Base-by-base conservation (phyloP, 2,888 invertebrate genomes). In the Macrosoma leucophasiata region DNA sequence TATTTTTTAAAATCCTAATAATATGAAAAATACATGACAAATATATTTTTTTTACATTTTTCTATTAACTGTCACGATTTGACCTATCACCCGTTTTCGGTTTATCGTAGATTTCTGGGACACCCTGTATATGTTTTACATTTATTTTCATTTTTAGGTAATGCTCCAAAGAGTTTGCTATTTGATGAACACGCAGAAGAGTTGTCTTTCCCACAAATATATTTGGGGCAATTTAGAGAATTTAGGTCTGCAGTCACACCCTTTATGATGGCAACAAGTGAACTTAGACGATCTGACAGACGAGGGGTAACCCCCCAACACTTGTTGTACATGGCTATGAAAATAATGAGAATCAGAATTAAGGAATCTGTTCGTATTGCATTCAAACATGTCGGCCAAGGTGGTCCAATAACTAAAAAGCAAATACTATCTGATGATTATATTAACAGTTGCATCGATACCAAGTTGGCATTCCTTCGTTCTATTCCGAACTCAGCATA, bases 301-400 rank as follows among this genome's bases (percentile, higher is more conserved):
- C 61, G 63, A n/a, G 63, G 40, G 28, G 45, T 43, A 27, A 43
- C 33, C 9, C 62, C 62, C 7, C 41, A 61, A 22, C 52, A 66
- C 21, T 30, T 64, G 9, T 44, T 46, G 20, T 49, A 56, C 37
- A 38, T 52, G 28, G 52, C 50, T 8, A 45, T 46, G 42, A 54
- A 58, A 43, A 55, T 55, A 13, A 41, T 33, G 27, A 13, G 27
- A 22, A 1, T 33, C 4, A 13, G 22, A 27, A 6, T 33, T 7
- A 10, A 22, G 8, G 33, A 27, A 5, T 14, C 10, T 14, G 3
- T 29, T 4, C 21, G 5, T 4, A 11, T 26, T 10, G 26, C 20
- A 2, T 33, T 33, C n/a, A 33, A 21, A 9, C 33, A 33, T 22
- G 12, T 33, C n/a, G 29, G 29, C 2, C 10, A 17, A 27, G n/a